Base-by-base conservation (phyloP, 1,140 invertebrate genomes). In the Sycophaga agraensis region DNA sequence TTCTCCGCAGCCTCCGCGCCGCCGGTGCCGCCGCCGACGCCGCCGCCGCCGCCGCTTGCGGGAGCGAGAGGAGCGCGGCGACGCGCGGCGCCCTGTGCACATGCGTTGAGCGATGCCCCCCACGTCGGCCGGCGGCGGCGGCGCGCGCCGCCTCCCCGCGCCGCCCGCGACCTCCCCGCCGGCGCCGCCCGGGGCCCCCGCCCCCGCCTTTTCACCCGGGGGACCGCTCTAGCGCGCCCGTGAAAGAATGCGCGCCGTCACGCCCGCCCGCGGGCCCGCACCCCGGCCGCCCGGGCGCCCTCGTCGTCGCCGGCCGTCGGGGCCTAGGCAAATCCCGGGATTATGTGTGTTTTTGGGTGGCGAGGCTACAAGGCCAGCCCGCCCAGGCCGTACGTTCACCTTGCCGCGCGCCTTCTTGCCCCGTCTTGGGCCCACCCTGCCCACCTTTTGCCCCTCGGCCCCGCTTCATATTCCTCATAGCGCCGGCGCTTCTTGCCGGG, bases 1-100 rank as follows among this genome's bases (percentile, higher is more conserved):
- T 74, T 77, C 70, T 70, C 56, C 28, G 28, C 54, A 63, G 61
- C 51, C 59, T 62, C 51, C 53, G 28, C 75, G 75, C 71, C 76
- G 72, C 78, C 67, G 14, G 19, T 21, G 24, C 22, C 45, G 73
- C 77, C 76, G 77, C 75, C 76, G 74, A 76, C 76, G 77, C 75
- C 46, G 46, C 64, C 71, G 73, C 71, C 68, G 73, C 73, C 73
- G 70, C 76, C 76, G 77, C n/a, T n/a, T n/a, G n/a, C n/a, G n/a
- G n/a, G n/a, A n/a, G n/a, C n/a, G n/a, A n/a, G n/a, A n/a, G n/a
- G n/a, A n/a, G n/a, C n/a, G n/a, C 75, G 75, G 76, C 77, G 76
- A 78, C 77, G 77, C 75, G 72, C 73, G 70, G 70, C 75, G 74
- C 73, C 77, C 79, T 79, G 68, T 73, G 79, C 79, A 81, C 79